Conservation (phyloP, 2,888 invertebrate species). For the Spodoptera picta region DNA sequence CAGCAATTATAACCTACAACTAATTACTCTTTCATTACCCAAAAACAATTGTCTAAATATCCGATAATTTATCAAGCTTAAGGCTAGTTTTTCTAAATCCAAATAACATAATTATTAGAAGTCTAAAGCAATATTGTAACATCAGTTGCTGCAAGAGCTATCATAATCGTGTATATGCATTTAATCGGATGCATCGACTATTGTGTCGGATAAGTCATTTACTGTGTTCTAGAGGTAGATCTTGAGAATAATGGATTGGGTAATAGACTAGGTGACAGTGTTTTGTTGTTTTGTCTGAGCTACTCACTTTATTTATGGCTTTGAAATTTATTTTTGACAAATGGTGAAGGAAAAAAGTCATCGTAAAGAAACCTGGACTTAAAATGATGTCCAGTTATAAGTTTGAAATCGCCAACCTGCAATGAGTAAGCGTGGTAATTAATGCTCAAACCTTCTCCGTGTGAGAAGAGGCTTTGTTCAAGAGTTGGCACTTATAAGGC, state of each 20-base stretch:
- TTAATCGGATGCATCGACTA: conserved; percentile 50
- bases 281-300: conserved; percentile 1
- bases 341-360: no score
- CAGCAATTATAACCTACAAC: no score
- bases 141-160: conserved; percentile 25
- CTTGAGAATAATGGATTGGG: conserved; percentile 45
- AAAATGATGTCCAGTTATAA: no score
- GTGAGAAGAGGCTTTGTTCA: no score
- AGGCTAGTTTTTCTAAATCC: conserved; percentile 32
- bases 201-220: conserved; percentile 43
- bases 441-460: no score
- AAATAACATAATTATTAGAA: conserved; percentile 21
- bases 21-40: no score
- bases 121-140: conserved; percentile 33
- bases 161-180: conserved; percentile 49
- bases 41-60: conserved; percentile 18
- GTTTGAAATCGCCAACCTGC: no score
- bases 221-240: conserved; percentile 44
- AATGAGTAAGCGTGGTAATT: no score
- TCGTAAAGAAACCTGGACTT: no score
- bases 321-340: no score
- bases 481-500: no score
- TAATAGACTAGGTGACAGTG: conserved; percentile 35
- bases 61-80: conserved; percentile 25
- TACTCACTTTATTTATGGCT: conserved; percentile 4